A percentile compares a stretch with the other conserved stretches of the same genome.
Conservation (phyloP, 2,888 invertebrate species). For the Drosophila demipolita region DNA sequence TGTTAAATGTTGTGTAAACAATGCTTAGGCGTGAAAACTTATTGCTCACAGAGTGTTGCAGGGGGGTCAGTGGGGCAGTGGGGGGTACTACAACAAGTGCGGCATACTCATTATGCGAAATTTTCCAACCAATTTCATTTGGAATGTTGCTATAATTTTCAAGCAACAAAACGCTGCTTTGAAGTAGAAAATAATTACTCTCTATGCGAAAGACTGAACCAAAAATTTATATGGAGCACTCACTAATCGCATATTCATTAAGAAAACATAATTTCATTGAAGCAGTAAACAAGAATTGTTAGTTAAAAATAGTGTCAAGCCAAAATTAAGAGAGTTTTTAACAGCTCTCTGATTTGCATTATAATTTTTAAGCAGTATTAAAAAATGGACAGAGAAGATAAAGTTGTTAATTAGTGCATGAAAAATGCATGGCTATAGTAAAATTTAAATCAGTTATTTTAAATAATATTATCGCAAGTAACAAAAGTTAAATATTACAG, state of each 20-base stretch:
- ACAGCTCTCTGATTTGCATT: background rate
- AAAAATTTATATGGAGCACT: background rate
- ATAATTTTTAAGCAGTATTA: too few relatives aligned
- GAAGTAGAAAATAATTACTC: constrained; percentile 11
- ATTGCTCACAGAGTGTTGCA: constrained; percentile 43
- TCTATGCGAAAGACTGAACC: background rate
- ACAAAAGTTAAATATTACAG: background rate
- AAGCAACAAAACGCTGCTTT: background rate
- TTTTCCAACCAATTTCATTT: constrained; percentile 74
- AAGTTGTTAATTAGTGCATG: too few relatives aligned
- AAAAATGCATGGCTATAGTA: too few relatives aligned
- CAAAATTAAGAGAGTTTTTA: too few relatives aligned
- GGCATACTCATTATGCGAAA: constrained; percentile 46
- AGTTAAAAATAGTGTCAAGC: too few relatives aligned
- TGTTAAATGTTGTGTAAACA: constrained; percentile 74
- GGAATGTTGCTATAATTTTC: constrained; percentile 28
- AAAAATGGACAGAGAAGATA: too few relatives aligned
- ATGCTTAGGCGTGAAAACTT: constrained; percentile 69
- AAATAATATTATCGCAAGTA: background rate
- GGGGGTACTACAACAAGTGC: background rate
- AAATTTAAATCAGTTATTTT: background rate
- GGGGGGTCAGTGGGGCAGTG: background rate
- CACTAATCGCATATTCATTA: background rate
- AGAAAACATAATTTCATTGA: background rate
- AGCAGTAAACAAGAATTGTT: too few relatives aligned